phyloP scores from a whole-genome alignment of 1,140 invertebrate species.

The Drosophila orena region DNA sequence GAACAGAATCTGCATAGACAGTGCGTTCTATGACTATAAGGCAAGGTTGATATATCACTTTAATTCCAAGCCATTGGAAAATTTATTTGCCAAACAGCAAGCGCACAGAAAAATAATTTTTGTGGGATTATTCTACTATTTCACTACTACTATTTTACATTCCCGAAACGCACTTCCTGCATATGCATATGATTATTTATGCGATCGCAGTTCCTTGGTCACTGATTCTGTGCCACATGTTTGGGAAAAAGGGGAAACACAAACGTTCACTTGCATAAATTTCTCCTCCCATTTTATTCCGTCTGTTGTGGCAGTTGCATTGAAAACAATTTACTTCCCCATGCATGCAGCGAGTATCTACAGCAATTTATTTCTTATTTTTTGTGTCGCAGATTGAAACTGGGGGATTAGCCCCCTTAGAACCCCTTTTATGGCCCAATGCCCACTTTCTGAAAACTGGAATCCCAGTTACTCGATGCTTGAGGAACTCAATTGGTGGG shows the following conservation, averaged over 20 bases:
- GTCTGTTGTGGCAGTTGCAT: constrained; percentile 63
- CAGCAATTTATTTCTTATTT: constrained; percentile 82
- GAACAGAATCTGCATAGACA: constrained; percentile 23
- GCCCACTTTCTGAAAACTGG: background rate
- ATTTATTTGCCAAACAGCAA: too few relatives aligned
- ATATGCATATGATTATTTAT: constrained; percentile 29
- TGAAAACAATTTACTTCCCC: constrained; percentile 80
- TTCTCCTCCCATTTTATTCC: constrained; percentile 38
- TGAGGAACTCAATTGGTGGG: constrained; percentile 29
- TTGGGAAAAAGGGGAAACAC: constrained; percentile 51
- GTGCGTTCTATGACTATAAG: background rate
- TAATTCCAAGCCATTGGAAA: too few relatives aligned
- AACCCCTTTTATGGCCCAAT: constrained; percentile 21
- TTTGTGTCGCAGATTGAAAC: constrained; percentile 39
- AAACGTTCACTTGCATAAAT: constrained; percentile 72
- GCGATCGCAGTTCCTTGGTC: constrained; percentile 23
- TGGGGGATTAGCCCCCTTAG: constrained; percentile 41
- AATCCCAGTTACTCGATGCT: constrained; percentile 14
- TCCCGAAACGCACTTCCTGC: background rate
- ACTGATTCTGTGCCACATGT: constrained; percentile 30
- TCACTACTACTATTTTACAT: background rate
- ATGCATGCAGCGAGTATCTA: constrained; percentile 59
- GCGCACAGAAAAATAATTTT: background rate
- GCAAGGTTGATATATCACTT: background rate
- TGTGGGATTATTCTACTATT: background rate